phyloP scores from a whole-genome alignment of 2,797 vertebrate genomes.

The Microctenopoma steveboyesi region DNA sequence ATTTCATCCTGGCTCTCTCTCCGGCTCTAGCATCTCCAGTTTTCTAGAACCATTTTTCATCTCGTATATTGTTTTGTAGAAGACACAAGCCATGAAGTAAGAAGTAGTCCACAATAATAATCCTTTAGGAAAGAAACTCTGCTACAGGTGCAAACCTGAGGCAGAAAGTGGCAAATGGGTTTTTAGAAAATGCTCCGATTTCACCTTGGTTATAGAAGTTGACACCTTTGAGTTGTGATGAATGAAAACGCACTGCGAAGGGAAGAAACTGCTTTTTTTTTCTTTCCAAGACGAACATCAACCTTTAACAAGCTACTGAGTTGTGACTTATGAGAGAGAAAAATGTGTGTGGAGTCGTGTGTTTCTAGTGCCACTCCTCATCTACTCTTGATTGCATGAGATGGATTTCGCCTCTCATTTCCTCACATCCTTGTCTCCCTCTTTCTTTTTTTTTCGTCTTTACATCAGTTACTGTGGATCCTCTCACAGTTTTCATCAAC shows the following conservation, averaged over 20 bases:
- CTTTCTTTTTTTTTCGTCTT: constrained; percentile 12
- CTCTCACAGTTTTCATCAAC: constrained; percentile 46
- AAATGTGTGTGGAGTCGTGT: constrained; percentile 39
- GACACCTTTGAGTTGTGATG: constrained; percentile 32
- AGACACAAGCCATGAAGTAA: background rate
- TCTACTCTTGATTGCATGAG: constrained; percentile 47
- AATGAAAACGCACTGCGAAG: constrained; percentile 39
- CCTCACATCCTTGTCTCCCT: constrained; percentile 9
- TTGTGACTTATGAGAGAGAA: constrained; percentile 47
- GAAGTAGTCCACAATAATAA: constrained; percentile 19
- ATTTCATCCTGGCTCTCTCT: constrained; percentile 11
- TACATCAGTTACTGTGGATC: constrained; percentile 49
- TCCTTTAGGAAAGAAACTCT: constrained; percentile 8
- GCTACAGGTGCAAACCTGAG: constrained; percentile 29
- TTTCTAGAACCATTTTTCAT: constrained; percentile 21
- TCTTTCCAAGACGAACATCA: constrained; percentile 20
- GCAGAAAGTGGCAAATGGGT: background rate
- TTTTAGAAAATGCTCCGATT: constrained; percentile 19
- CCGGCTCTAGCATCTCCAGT: constrained; percentile 1
- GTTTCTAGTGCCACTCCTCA: constrained; percentile 46
- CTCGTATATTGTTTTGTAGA: constrained; percentile 6
- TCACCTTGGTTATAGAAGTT: constrained; percentile 30
- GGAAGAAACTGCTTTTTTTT: background rate
- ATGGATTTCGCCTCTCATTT: constrained; percentile 45
- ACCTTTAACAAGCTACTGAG: constrained; percentile 35